A percentile compares a stretch with the other conserved stretches of the same genome.
Evolutionary conservation across 2,797 vertebrate species (phyloP).

Genomic region (Gymnothorax javanicus): DNA sequence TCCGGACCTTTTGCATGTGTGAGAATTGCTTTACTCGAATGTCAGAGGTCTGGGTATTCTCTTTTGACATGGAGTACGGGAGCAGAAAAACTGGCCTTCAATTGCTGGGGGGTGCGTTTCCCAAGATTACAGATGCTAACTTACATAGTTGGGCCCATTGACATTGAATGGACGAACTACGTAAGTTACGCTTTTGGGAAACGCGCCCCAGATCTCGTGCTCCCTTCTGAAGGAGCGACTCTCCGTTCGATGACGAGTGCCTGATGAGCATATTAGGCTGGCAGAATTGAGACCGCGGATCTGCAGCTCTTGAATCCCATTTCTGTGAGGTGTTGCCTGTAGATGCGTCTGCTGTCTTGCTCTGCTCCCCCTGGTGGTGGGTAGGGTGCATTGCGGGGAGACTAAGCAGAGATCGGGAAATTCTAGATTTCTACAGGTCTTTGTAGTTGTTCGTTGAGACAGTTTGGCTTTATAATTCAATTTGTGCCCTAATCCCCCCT

Average conservation of each 20-base stretch:
- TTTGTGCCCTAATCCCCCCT: background rate
- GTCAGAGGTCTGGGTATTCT: too few species aligned
- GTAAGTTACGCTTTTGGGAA: too few species aligned
- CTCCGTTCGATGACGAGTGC: background rate
- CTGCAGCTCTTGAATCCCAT: background rate
- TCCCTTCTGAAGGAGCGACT: background rate
- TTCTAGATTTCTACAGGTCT: background rate
- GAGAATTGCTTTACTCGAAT: too few species aligned
- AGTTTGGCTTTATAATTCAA: background rate
- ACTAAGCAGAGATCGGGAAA: background rate
- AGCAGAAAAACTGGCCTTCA: background rate
- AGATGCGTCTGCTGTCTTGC: background rate
- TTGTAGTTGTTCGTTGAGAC: background rate
- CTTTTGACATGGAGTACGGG: background rate
- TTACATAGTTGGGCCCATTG: too few species aligned
- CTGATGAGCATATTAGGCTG: background rate
- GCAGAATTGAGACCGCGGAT: background rate
- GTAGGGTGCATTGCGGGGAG: background rate
- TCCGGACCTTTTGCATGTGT: too few species aligned
- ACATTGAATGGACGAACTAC: too few species aligned
- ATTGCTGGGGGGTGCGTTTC: background rate
- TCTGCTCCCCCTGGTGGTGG: background rate
- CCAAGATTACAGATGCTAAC: too few species aligned
- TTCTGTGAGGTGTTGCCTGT: background rate
- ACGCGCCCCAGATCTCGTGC: background rate